Evolutionary conservation across 2,113 vertebrate genomes (phyloP), one percentile per base, ranked within the genome.

Genomic region (Seriola aureovittata): DNA sequence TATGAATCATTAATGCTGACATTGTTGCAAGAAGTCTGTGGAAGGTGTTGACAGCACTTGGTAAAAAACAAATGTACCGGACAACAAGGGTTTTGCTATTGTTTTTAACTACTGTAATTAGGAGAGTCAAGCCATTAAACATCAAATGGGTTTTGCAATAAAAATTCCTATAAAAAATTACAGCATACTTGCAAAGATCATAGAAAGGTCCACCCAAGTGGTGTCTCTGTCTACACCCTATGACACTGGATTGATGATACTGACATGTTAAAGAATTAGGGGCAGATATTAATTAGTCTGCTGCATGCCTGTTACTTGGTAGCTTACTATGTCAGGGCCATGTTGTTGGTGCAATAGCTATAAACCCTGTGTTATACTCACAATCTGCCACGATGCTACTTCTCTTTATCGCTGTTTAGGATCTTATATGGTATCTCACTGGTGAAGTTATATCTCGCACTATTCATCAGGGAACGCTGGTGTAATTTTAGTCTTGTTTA

Each of bases 11-110:
- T 58, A 44, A 58, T 82, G 34, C 34, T 40, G 85, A 70, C 42
- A 25, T 46, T 59, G 55, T 38, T 54, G 52, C 52, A 73, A 78
- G 71, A 85, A 72, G 58, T 76, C 71, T 66, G 67, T 52, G 14
- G 29, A 74, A 59, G 29, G 46, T 74, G 52, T 85, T 80, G 34
- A 75, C 66, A 64, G 16, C 0, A 8, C 16, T 59, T 38, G 1
- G 57, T 12, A 1, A 40, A 36, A 60, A 32, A n/a, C 7, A 72
- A 55, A 73, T 79, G 17, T 14, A 60, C 1, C 9, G 17, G 42
- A 1, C 1, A 10, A 73, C 50, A 32, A 29, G 2, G 21, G 3
- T 57, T 16, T 46, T 34, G 55, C 52, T n/a, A 9, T 78, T 65
- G 59, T 50, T 71, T 36, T 38, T 13, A 62, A 40, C 55, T 10